A percentile compares a stretch with the other conserved stretches of the same genome.
phyloP scores from a whole-genome alignment of 2,888 invertebrate species.

The Xylota sylvarum region DNA sequence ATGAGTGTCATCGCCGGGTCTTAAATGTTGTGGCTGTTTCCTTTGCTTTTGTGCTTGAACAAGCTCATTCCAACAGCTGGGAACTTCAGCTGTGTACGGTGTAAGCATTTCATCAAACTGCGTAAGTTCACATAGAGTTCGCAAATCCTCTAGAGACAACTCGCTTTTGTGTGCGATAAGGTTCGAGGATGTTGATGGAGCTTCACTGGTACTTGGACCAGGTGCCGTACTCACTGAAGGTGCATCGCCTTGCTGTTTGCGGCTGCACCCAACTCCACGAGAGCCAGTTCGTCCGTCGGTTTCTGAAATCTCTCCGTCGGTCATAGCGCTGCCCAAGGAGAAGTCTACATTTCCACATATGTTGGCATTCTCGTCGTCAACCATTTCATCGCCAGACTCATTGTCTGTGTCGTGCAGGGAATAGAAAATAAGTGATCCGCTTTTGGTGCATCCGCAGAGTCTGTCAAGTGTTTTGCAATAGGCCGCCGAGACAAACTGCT shows the following conservation, averaged over 20 bases:
- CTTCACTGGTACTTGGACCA: conserved; percentile 74
- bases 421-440: conserved; percentile 93
- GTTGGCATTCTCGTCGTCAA: conserved; percentile 87
- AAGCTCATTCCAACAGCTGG: conserved; percentile 96
- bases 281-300: conserved; percentile 79
- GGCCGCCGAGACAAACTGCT: conserved; percentile 92
- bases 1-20: conserved; percentile 88
- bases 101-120: conserved; percentile 88
- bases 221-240: conserved; percentile 21
- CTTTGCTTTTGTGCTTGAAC: conserved; percentile 96
- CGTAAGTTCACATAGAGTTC: conserved; percentile 90
- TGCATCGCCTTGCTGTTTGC: conserved; percentile 42
- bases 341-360: conserved; percentile 75
- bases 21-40: conserved; percentile 92
- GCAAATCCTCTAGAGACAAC: conserved; percentile 87
- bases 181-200: conserved; percentile 80
- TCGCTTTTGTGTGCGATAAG: conserved; percentile 87
- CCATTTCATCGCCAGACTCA: conserved; percentile 89
- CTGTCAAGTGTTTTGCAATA: conserved; percentile 96
- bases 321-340: conserved; percentile 24
- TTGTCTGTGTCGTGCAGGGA: conserved; percentile 90
- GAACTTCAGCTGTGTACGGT: conserved; percentile 93
- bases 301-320: conserved; percentile 79
- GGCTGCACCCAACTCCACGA: conserved; percentile 41
- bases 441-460: conserved; percentile 92